Evolutionary conservation across 2,113 vertebrate species (phyloP), one percentile per base, ranked within the genome.

Genomic region (Callithrix jacchus): DNA sequence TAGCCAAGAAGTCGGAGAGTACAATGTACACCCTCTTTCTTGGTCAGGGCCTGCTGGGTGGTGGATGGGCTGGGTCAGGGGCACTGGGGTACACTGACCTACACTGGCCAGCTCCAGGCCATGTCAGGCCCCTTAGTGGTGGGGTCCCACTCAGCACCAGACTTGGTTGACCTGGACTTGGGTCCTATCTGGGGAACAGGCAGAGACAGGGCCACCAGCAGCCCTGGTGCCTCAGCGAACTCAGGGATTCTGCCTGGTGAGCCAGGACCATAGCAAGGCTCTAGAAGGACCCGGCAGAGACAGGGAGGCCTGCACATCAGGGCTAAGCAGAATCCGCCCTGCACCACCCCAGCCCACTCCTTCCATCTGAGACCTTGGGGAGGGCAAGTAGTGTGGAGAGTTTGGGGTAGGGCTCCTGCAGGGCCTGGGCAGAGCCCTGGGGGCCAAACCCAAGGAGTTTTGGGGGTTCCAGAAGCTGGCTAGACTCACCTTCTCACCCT

Each of bases 301-400:
- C 1, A 0, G 1, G 25, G 40, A 40, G 21, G 6, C 8, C 9
- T 30, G 35, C 12, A 5, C 2, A 0, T 9, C 6, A 6, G 1
- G 20, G 6, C 25, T 47, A 3, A 66, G 42, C 1, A 2, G 49
- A 20, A 13, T 27, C 49, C 56, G 10, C 49, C 58, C 30, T 30
- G 9, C 5, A 8, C 56, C 4, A 17, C 5, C 4, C 52, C 37
- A 79, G 4, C 74, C 16, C 30, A 30, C 16, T 23, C 45, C 27
- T 47, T 61, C 5, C 16, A 3, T 13, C 54, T 25, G 56, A 93
- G 87, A 74, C 54, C 40, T 23, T 37, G 71, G 35, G 30, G 49
- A 45, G 7, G 3, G 49, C 20, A 14, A 66, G 91, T 25, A 2
- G 16, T 27, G 0, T 49, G 25, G 52, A 70, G 9, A 42, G 23